These are phyloP conservation scores for Drosophila testacea DNA, from an alignment of 2,888 invertebrate species.

Conservation along the genomic window DNA sequence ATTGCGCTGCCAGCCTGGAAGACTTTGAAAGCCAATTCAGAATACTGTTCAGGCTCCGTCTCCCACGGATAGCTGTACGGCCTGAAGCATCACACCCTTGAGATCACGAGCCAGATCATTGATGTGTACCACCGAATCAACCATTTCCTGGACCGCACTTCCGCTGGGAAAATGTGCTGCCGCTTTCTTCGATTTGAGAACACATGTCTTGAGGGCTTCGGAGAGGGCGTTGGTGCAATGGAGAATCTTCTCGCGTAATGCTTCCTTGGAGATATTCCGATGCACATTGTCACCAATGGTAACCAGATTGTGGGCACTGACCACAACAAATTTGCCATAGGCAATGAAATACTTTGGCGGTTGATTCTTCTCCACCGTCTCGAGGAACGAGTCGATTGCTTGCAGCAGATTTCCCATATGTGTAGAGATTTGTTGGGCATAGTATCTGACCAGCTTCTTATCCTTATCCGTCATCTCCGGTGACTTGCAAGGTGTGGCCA, in stretches of 20 bases:
- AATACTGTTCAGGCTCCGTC: conserved; percentile 62
- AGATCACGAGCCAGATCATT: conserved; percentile 93
- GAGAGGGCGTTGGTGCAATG: conserved; percentile 92
- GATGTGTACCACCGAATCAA: conserved; percentile 94
- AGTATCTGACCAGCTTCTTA: conserved; percentile 93
- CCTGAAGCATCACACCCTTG: conserved; percentile 90
- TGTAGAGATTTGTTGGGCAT: conserved; percentile 93
- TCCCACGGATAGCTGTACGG: conserved; percentile 85
- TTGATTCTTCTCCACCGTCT: conserved; percentile 96
- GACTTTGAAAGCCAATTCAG: conserved; percentile 66
- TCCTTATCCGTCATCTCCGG: conserved; percentile 90
- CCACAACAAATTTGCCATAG: conserved; percentile 96
- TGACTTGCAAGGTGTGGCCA: conserved; percentile 49
- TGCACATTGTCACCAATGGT: conserved; percentile 97
- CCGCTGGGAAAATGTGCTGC: conserved; percentile 97
- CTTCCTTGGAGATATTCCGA: conserved; percentile 91
- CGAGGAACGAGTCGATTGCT: conserved; percentile 96
- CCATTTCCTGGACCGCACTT: conserved; percentile 96
- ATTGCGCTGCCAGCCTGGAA: conserved; percentile 71
- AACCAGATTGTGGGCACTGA: conserved; percentile 96
- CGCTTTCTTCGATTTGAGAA: conserved; percentile 95
- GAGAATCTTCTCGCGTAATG: conserved; percentile 90
- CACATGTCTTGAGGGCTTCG: conserved; percentile 92
- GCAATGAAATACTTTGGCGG: conserved; percentile 97
- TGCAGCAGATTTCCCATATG: conserved; percentile 94